These are phyloP conservation scores for Calidris pygmaea DNA, from an alignment of 2,113 vertebrate genomes.

Conservation along the genomic window DNA sequence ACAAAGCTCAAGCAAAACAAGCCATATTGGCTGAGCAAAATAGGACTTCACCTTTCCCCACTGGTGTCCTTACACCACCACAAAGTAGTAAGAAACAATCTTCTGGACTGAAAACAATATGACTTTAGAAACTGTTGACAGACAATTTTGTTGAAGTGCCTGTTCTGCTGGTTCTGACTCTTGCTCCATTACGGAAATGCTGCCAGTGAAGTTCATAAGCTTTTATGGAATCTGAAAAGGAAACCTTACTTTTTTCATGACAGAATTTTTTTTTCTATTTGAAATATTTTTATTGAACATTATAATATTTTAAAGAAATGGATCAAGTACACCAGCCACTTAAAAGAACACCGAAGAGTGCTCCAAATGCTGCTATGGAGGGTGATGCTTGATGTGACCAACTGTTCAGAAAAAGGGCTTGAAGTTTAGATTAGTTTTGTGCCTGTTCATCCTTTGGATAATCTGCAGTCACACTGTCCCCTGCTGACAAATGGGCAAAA, in stretches of 20 bases:
- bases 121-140: constrained; percentile 15
- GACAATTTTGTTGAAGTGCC: constrained; percentile 53
- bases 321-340: constrained; percentile 81
- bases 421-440: neutral
- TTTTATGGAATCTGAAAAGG: constrained; percentile 52
- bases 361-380: constrained; percentile 93
- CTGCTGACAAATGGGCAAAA: neutral
- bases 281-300: constrained; percentile 72
- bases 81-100: constrained; percentile 87
- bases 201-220: constrained; percentile 45
- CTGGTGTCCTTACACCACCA: constrained; percentile 90
- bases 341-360: constrained; percentile 78
- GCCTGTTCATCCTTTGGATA: neutral
- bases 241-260: neutral
- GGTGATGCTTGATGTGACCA: constrained; percentile 78
- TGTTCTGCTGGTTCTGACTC: constrained; percentile 44
- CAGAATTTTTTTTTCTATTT: constrained; percentile 38
- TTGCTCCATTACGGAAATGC: constrained; percentile 20
- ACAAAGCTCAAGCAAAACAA: constrained; percentile 85
- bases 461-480: neutral
- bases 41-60: constrained; percentile 80
- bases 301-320: constrained; percentile 61
- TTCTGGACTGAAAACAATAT: constrained; percentile 31
- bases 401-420: constrained; percentile 61
- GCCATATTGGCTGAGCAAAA: constrained; percentile 78